Conservation (phyloP, 2,797 vertebrate species). For the Benthosema pterotum region DNA sequence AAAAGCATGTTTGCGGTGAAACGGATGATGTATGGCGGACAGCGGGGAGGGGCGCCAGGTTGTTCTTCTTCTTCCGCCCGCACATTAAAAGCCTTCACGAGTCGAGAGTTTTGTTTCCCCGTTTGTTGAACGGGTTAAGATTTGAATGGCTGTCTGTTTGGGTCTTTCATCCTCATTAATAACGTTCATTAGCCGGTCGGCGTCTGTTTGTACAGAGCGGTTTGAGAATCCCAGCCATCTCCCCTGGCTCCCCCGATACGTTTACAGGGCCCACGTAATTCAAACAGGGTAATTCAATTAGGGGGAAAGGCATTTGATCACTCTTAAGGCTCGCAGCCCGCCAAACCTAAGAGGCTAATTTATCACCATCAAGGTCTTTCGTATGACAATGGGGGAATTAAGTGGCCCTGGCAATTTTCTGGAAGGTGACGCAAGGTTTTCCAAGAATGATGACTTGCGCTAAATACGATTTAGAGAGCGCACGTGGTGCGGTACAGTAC, state of each 20-base stretch:
- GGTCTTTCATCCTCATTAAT: conserved; percentile 68
- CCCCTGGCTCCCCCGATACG: conserved; percentile 57
- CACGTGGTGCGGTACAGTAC: conserved; percentile 10
- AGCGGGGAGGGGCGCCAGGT: conserved; percentile 17
- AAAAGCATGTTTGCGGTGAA: conserved; percentile 48
- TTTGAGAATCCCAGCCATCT: conserved; percentile 38
- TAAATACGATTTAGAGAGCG: conserved; percentile 57
- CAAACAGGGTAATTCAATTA: conserved; percentile 78
- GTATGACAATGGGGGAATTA: conserved; percentile 58
- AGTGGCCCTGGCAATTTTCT: conserved; percentile 55
- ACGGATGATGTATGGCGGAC: conserved; percentile 42
- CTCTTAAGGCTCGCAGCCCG: conserved; percentile 59
- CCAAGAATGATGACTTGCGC: conserved; percentile 33
- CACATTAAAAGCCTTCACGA: conserved; percentile 8
- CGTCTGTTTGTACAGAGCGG: conserved; percentile 48
- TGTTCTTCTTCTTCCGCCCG: conserved; percentile 24
- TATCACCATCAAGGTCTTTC: conserved; percentile 72
- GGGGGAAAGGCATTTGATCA: conserved; percentile 71
- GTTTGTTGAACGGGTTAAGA: conserved; percentile 32
- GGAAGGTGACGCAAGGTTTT: conserved; percentile 63
- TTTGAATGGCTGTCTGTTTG: conserved; percentile 63
- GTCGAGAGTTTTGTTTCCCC: conserved; percentile 39
- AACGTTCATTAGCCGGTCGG: conserved; percentile 70
- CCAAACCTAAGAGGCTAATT: conserved; percentile 66
- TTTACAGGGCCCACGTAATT: conserved; percentile 58